phyloP scores from a whole-genome alignment of 2,888 invertebrate species.

The Aporophyla lueneburgensis region DNA sequence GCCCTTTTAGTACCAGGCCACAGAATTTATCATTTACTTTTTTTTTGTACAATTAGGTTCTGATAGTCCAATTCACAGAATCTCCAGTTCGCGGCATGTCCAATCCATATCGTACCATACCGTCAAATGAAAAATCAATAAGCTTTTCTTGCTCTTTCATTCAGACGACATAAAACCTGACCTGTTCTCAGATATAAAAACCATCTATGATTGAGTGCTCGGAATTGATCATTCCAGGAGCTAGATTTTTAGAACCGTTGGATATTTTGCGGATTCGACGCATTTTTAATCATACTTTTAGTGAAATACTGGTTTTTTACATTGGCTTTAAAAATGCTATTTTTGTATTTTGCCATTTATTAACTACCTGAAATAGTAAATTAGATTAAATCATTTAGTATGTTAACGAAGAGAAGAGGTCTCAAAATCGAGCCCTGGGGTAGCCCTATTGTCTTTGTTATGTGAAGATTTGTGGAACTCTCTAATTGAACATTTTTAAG shows the following conservation, averaged over 20 bases:
- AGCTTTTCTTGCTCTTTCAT: neutral
- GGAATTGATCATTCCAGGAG: neutral
- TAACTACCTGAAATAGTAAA: neutral
- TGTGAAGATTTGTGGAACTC: neutral
- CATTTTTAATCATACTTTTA: conserved; percentile 3
- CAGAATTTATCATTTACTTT: no score
- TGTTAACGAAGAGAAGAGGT: neutral
- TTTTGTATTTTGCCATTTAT: conserved; percentile 8
- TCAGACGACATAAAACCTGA: no score
- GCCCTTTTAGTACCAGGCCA: no score
- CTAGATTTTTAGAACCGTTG: neutral
- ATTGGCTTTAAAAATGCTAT: conserved; percentile 15
- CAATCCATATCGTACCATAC: neutral
- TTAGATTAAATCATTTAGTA: neutral
- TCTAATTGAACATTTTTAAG: neutral
- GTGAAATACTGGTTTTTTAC: neutral
- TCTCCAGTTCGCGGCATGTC: neutral
- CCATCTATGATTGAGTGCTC: neutral
- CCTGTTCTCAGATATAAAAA: neutral
- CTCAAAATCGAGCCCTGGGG: neutral
- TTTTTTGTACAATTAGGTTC: neutral
- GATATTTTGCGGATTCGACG: conserved; percentile 11
- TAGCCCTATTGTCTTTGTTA: neutral
- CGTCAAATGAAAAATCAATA: neutral
- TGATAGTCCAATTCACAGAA: conserved; percentile 3